A percentile compares a stretch with the other conserved stretches of the same genome.
Evolutionary conservation across 2,113 vertebrate species (phyloP).

Genomic region (Sylvilagus bachmani): DNA sequence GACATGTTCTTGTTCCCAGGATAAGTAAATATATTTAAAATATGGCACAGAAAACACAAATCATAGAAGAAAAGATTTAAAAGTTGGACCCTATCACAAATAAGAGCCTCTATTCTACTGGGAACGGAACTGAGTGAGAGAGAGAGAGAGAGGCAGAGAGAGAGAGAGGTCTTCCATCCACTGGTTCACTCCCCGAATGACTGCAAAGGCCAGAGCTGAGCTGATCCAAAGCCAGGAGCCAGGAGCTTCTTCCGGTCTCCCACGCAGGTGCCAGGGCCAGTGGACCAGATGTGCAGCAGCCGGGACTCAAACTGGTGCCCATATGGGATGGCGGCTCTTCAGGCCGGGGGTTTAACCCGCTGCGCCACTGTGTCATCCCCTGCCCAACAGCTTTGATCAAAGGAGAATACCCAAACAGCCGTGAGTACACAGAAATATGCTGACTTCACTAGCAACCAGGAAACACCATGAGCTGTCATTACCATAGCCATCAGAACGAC

Average conservation of each 20-base stretch:
- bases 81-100: neutral
- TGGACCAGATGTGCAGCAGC: too few relatives aligned
- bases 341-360: too few relatives aligned
- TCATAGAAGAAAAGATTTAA: neutral
- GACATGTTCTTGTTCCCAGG: neutral
- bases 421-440: neutral
- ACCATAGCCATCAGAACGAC: neutral
- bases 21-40: constrained; percentile 6
- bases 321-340: too few relatives aligned
- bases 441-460: neutral
- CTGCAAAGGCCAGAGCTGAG: too few relatives aligned
- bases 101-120: neutral
- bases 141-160: neutral
- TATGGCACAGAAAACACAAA: neutral
- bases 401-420: neutral
- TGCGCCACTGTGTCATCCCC: too few relatives aligned
- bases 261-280: too few relatives aligned
- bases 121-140: neutral
- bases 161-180: too few relatives aligned
- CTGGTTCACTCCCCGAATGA: too few relatives aligned
- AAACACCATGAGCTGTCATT: neutral
- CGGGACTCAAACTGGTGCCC: too few relatives aligned
- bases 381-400: neutral
- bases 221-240: too few relatives aligned
- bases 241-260: too few relatives aligned